A percentile compares a stretch with the other conserved stretches of the same genome.
Conservation (phyloP, 2,888 invertebrate species). For the Eurytoma adleriae region DNA sequence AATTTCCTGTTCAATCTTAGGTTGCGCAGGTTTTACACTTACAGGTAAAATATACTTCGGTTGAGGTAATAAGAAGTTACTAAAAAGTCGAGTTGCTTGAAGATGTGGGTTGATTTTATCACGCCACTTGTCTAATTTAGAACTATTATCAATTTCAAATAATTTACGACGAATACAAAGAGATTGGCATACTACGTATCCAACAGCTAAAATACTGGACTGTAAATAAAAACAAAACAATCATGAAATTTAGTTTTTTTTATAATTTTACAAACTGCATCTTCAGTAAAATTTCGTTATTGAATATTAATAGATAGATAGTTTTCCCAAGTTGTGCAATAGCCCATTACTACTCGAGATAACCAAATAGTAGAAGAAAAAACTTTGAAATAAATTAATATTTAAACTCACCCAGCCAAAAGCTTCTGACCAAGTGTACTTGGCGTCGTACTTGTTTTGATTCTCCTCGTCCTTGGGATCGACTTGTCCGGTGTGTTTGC, state of each 20-base stretch:
- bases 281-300: neutral
- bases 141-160: slow-evolving; percentile 61
- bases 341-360: neutral
- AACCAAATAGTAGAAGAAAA: neutral
- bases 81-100: slow-evolving; percentile 60
- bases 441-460: slow-evolving; percentile 67
- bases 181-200: slow-evolving; percentile 81
- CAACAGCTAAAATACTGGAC: slow-evolving; percentile 81
- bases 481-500: slow-evolving; percentile 61
- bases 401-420: slow-evolving; percentile 69
- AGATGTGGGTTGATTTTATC: slow-evolving; percentile 61
- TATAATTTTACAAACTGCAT: neutral
- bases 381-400: neutral
- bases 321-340: slow-evolving; percentile 27
- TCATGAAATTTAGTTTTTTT: neutral
- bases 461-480: slow-evolving; percentile 64
- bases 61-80: slow-evolving; percentile 62
- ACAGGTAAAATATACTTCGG: slow-evolving; percentile 64
- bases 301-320: neutral
- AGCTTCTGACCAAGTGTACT: slow-evolving; percentile 70
- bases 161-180: slow-evolving; percentile 72
- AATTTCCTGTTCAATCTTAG: slow-evolving; percentile 7
- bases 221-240: slow-evolving; percentile 69
- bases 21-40: slow-evolving; percentile 56
- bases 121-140: slow-evolving; percentile 58